Conservation (phyloP, 1,140 invertebrate genomes). For the Myzus persicae region DNA sequence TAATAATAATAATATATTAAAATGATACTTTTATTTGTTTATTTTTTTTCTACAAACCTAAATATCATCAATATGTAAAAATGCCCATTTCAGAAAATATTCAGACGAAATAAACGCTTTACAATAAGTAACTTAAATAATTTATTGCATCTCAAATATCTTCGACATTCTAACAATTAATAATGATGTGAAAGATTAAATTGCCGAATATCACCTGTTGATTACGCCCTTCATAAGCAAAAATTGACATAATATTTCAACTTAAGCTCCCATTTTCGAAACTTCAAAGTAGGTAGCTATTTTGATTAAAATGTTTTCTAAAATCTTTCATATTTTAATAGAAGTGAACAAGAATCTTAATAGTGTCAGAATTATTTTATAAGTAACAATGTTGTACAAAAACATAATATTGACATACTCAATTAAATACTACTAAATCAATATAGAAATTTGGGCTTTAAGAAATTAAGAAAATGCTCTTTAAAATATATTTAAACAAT, state of each 20-base stretch:
- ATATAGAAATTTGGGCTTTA: neutral
- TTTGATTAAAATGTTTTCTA: neutral
- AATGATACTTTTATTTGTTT: neutral
- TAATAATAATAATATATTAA: neutral
- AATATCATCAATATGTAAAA: neutral
- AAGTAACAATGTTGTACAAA: neutral
- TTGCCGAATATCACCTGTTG: neutral
- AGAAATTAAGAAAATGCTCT: neutral
- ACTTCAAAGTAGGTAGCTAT: neutral
- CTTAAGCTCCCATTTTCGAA: neutral
- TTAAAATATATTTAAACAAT: neutral
- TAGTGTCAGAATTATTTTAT: neutral
- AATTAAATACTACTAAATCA: neutral
- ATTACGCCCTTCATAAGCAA: neutral
- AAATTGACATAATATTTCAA: neutral
- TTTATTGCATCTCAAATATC: neutral
- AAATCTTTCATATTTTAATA: neutral
- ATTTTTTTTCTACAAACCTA: neutral
- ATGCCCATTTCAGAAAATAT: neutral
- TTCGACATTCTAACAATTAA: neutral
- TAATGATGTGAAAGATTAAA: neutral
- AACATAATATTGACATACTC: neutral
- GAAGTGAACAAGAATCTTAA: neutral
- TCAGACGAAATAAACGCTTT: neutral
- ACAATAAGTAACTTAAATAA: too few species aligned